Percentiles rank a stretch among this genome's conserved stretches.
Conservation (phyloP, 1,140 invertebrate genomes). For the Macrobrachium rosenbergii region DNA sequence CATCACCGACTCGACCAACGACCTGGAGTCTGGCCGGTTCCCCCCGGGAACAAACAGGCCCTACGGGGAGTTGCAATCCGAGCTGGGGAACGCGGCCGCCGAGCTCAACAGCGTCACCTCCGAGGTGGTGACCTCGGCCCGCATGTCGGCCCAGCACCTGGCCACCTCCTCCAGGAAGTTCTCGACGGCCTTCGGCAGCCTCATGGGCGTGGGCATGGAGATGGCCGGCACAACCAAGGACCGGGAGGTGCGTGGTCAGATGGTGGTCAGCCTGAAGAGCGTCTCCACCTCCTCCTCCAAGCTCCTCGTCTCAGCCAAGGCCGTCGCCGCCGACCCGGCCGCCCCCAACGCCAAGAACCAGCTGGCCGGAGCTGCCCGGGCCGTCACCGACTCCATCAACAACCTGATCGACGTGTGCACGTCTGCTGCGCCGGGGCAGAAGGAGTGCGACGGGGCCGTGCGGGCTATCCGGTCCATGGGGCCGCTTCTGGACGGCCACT, state of each 20-base stretch:
- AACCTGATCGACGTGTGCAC: constrained; percentile 87
- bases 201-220: constrained; percentile 84
- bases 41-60: constrained; percentile 80
- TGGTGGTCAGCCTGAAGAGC: constrained; percentile 88
- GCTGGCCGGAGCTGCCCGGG: constrained; percentile 83
- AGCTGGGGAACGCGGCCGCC: constrained; percentile 85
- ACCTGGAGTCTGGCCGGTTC: constrained; percentile 81
- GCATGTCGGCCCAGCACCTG: constrained; percentile 77
- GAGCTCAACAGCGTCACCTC: constrained; percentile 85
- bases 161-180: constrained; percentile 83
- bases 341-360: constrained; percentile 93
- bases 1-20: constrained; percentile 83
- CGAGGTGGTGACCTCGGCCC: constrained; percentile 81
- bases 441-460: constrained; percentile 97
- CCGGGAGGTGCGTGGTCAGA: constrained; percentile 79
- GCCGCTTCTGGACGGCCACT: constrained; percentile 86
- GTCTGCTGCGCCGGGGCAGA: constrained; percentile 88
- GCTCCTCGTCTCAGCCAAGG: constrained; percentile 88
- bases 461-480: constrained; percentile 89
- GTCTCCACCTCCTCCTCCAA: constrained; percentile 91
- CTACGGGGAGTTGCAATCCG: constrained; percentile 87
- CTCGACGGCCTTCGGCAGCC: constrained; percentile 81
- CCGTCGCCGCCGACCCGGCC: constrained; percentile 87
- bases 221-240: constrained; percentile 80
- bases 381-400: constrained; percentile 94